Evolutionary conservation across 2,797 vertebrate genomes (phyloP).

Genomic region (Galaxias olidus): DNA sequence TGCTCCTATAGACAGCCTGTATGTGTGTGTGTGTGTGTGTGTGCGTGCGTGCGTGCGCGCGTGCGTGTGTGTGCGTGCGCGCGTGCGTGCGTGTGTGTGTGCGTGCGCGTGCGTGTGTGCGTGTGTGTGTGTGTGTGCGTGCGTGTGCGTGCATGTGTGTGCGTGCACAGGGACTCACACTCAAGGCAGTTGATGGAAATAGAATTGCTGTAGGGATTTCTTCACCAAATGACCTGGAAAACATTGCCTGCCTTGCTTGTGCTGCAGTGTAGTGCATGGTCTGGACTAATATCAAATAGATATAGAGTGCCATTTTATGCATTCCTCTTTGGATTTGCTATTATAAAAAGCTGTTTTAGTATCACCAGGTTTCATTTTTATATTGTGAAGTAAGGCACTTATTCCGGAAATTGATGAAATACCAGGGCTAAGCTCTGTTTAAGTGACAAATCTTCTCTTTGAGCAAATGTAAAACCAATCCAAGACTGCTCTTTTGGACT

Average conservation of each 20-base stretch:
- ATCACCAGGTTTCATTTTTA: background rate
- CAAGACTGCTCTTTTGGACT: constrained; percentile 58
- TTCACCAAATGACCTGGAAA: constrained; percentile 77
- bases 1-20: constrained; percentile 59
- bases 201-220: constrained; percentile 75
- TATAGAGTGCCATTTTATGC: background rate
- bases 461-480: constrained; percentile 61
- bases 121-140: constrained; percentile 29
- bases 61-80: constrained; percentile 37
- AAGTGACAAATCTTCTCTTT: constrained; percentile 46
- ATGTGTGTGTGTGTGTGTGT: constrained; percentile 40
- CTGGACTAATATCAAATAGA: too few relatives aligned
- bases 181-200: constrained; percentile 71
- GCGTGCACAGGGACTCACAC: constrained; percentile 67
- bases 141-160: constrained; percentile 40
- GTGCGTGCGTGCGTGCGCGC: constrained; percentile 28
- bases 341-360: too few relatives aligned
- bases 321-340: constrained; percentile 21
- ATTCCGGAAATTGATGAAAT: constrained; percentile 37
- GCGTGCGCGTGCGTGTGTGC: constrained; percentile 40
- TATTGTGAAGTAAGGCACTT: constrained; percentile 3
- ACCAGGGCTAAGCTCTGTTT: constrained; percentile 27
- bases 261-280: constrained; percentile 50
- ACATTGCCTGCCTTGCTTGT: constrained; percentile 63
- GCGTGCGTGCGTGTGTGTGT: constrained; percentile 36